These are phyloP conservation scores for Gymnopithys bicolor DNA, from an alignment of 2,797 vertebrate species.

Conservation along the genomic window DNA sequence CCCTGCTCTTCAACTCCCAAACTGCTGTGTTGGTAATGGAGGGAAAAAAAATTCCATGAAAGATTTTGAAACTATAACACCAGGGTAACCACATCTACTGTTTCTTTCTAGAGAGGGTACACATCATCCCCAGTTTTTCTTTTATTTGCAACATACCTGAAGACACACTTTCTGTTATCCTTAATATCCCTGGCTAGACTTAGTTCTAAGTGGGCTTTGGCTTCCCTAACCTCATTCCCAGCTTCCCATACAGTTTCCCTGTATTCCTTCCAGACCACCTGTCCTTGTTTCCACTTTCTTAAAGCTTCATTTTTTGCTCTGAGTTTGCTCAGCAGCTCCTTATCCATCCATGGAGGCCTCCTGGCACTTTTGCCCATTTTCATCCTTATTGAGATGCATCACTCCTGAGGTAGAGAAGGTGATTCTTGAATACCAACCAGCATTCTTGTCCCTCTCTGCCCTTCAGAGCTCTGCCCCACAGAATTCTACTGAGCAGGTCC, in stretches of 20 bases:
- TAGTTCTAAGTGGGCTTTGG: not conserved
- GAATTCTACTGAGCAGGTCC: not conserved
- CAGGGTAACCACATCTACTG: not conserved
- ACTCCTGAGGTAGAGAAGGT: not conserved
- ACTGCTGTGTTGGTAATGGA: no score
- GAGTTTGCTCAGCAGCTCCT: not conserved
- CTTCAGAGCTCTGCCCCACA: not conserved
- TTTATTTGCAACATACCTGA: not conserved
- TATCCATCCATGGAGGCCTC: not conserved
- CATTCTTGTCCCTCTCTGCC: not conserved
- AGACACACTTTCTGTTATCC: not conserved
- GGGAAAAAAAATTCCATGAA: no score
- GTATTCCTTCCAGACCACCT: not conserved
- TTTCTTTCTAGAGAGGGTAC: not conserved
- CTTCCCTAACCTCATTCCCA: not conserved
- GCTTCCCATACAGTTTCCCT: not conserved
- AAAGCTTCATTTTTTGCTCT: not conserved
- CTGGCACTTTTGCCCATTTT: rapidly evolving
- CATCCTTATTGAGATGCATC: not conserved
- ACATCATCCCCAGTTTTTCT: not conserved
- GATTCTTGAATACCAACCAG: not conserved
- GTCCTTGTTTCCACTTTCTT: not conserved
- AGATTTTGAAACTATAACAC: no score
- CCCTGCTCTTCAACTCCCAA: no score
- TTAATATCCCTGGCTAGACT: no score